phyloP scores from a whole-genome alignment of 1,140 invertebrate genomes.

The Samia ricini region DNA sequence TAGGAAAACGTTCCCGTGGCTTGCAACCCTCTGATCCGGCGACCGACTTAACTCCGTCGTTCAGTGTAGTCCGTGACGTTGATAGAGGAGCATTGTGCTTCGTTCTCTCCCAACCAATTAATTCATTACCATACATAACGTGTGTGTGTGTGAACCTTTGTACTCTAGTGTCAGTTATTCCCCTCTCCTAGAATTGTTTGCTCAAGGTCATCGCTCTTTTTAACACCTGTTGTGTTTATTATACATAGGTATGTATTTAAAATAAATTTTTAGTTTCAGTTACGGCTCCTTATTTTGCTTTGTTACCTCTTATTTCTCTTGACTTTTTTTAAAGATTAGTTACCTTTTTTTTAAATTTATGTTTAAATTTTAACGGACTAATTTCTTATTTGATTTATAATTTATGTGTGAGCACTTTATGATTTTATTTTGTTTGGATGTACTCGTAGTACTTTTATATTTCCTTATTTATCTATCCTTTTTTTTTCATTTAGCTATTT shows the following conservation, averaged over 20 bases:
- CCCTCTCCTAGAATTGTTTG: slow-evolving; percentile 31
- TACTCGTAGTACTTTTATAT: too few species aligned
- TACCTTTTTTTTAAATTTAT: too few species aligned
- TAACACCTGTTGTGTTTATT: slow-evolving; percentile 54
- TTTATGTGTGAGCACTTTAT: too few species aligned
- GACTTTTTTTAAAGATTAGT: too few species aligned
- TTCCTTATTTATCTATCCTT: too few species aligned
- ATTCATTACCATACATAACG: slow-evolving; percentile 43
- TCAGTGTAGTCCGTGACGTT: slow-evolving; percentile 56
- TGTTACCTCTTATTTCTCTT: too few species aligned
- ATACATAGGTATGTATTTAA: slow-evolving; percentile 39
- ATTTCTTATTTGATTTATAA: too few species aligned
- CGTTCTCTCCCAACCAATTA: slow-evolving; percentile 27
- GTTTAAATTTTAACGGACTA: too few species aligned
- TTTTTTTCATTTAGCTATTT: too few species aligned
- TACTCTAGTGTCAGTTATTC: slow-evolving; percentile 37
- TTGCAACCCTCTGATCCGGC: slow-evolving; percentile 47
- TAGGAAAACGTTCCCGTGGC: slow-evolving; percentile 26
- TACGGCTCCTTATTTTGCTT: too few species aligned
- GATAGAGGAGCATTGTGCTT: slow-evolving; percentile 33
- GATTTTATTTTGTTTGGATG: too few species aligned
- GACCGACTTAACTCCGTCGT: slow-evolving; percentile 33
- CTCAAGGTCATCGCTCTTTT: slow-evolving; percentile 51
- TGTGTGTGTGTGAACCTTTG: slow-evolving; percentile 56
- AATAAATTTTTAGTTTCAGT: too few species aligned